Conservation (phyloP, 2,888 invertebrate species). For the Diploptera punctata region DNA sequence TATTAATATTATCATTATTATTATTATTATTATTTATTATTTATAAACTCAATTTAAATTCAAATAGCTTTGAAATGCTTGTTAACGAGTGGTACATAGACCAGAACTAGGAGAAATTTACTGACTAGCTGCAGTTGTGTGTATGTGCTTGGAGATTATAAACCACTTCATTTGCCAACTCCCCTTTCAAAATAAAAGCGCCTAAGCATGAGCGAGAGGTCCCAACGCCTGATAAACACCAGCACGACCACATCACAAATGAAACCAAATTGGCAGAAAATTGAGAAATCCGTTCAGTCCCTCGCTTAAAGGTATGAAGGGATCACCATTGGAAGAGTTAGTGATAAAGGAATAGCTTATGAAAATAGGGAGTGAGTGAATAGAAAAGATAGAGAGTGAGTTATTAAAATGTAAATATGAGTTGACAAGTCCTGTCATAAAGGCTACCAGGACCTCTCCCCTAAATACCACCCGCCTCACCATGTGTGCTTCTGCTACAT, state of each 20-base stretch:
- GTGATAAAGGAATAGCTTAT: slow-evolving; percentile 19
- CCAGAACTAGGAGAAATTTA: too few species aligned
- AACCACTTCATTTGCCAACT: not conserved
- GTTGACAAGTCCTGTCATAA: slow-evolving; percentile 35
- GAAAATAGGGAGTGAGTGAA: slow-evolving; percentile 18
- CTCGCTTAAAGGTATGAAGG: slow-evolving; percentile 27
- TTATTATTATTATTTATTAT: too few species aligned
- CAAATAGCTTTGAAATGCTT: too few species aligned
- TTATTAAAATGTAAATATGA: slow-evolving; percentile 38
- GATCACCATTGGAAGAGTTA: slow-evolving; percentile 2
- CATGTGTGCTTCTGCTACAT: too few species aligned
- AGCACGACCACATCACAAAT: slow-evolving; percentile 49
- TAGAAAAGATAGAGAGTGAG: slow-evolving; percentile 4
- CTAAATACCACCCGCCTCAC: too few species aligned
- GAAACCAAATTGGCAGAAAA: slow-evolving; percentile 57
- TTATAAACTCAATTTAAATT: too few species aligned
- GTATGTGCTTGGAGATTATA: slow-evolving; percentile 10
- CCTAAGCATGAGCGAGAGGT: not conserved
- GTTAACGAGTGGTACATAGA: too few species aligned
- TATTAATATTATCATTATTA: too few species aligned
- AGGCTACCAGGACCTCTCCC: too few species aligned
- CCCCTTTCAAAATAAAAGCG: not conserved
- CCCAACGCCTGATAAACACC: not conserved
- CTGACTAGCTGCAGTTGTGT: too few species aligned
- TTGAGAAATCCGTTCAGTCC: slow-evolving; percentile 52